Evolutionary conservation across 1,140 invertebrate species (phyloP), one percentile per base, ranked within the genome.

Genomic region (Papilio helenus): DNA sequence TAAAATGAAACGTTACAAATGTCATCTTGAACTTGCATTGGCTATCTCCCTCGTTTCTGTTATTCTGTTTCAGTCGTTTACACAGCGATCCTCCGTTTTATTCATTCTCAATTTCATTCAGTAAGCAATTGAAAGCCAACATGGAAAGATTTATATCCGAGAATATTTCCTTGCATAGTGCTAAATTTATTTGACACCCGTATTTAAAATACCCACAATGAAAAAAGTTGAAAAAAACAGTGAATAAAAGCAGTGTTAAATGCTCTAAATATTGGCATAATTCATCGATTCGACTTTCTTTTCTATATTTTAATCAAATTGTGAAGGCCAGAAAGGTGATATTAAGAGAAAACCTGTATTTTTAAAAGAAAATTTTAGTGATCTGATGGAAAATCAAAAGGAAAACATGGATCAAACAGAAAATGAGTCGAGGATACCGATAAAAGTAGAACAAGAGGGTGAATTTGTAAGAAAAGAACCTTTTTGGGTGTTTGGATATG

Each of bases 401-500:
- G 61, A 80, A 74, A 76, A 44, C 39, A 84, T 74, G 44, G 77
- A 77, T 81, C 80, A 73, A 74, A 65, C 20, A 58, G 72, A 85
- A 79, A 79, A 81, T 5, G 71, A 72, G 34, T 55, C 74, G 23
- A 81, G 34, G 76, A 42, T 82, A 79, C 73, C 26, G 16, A 68
- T 79, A 39, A 72, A 68, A 42, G 80, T 83, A 49, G 80, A 87
- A 72, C 83, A 82, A 78, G 74, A 39, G 61, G 79, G 79, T 10
- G 83, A 83, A 73, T 76, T 79, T 18, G 68, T 72, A n/a, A 83
- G 84, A 73, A 92, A 89, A 79, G 89, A 92, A 76, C 88, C 92
- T n/a, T 86, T 95, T 76, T 98, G 97, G 98, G 95, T 98, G 18
- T 98, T 98, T 85, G 98, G 97, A 0, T 98, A 98, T 85, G 98